Conservation (phyloP, 2,113 vertebrate genomes). For the Thymallus thymallus region DNA sequence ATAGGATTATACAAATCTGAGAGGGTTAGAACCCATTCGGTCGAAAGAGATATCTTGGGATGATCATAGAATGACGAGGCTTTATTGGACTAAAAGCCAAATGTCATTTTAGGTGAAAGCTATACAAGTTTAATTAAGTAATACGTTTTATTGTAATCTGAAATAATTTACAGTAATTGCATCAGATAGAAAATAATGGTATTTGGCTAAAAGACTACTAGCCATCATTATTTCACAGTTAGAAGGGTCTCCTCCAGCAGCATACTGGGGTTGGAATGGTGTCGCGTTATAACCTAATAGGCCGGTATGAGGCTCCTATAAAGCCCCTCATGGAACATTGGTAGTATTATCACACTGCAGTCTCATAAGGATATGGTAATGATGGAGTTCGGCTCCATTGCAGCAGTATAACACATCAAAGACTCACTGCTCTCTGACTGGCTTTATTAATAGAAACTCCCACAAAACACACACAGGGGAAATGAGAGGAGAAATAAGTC, state of each 20-base stretch:
- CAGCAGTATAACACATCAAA: conserved; percentile 64
- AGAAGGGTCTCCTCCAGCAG: conserved; percentile 14
- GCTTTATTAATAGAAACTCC: conserved; percentile 49
- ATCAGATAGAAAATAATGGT: not conserved
- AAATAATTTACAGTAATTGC: not conserved
- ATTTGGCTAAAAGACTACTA: not conserved
- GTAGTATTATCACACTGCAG: conserved; percentile 58
- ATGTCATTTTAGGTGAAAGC: too few species aligned
- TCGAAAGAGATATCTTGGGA: too few species aligned
- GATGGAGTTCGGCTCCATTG: conserved; percentile 55
- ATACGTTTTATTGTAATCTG: not conserved
- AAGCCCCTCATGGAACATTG: conserved; percentile 25
- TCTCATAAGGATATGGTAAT: conserved; percentile 62
- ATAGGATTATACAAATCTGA: not conserved
- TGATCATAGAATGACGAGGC: too few species aligned
- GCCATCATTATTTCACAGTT: conserved; percentile 5
- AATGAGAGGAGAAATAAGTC: conserved; percentile 5
- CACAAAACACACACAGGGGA: conserved; percentile 19
- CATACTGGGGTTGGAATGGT: conserved; percentile 25
- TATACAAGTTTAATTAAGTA: too few species aligned
- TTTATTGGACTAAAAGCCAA: too few species aligned
- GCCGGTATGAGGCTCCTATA: not conserved
- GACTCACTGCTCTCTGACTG: conserved; percentile 54
- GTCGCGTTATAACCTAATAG: conserved; percentile 36
- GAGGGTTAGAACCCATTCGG: too few species aligned